These are phyloP conservation scores for Manacus vitellinus DNA, from an alignment of 2,113 vertebrate species.

Conservation along the genomic window DNA sequence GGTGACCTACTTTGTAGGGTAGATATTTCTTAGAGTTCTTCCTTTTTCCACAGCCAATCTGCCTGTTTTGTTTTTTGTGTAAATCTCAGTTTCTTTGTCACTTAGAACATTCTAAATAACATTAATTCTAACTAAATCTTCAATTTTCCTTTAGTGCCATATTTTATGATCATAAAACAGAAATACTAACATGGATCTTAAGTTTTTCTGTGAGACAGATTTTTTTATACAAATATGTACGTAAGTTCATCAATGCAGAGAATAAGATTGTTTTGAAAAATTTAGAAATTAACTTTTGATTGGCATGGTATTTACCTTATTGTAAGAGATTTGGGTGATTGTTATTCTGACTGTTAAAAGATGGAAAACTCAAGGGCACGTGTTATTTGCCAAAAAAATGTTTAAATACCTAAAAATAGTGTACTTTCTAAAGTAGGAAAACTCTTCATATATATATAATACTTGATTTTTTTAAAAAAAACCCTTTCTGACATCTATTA, in stretches of 20 bases:
- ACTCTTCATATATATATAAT: neutral
- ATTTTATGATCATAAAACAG: neutral
- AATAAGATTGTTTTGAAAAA: neutral
- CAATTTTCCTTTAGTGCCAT: neutral
- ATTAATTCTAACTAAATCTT: neutral
- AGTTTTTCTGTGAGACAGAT: neutral
- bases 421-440: neutral
- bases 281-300: neutral
- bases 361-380: neutral
- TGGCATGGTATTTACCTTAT: neutral
- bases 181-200: neutral
- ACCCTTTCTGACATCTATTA: neutral
- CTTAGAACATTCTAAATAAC: neutral
- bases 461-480: neutral
- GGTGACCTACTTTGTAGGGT: neutral
- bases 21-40: neutral
- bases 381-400: neutral
- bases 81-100: neutral
- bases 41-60: neutral
- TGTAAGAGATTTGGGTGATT: neutral
- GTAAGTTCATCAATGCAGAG: neutral
- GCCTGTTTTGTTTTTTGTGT: neutral
- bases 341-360: neutral
- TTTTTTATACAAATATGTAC: neutral
- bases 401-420: neutral